Conservation (phyloP, 2,113 vertebrate species). For the Henicopernis longicauda region DNA sequence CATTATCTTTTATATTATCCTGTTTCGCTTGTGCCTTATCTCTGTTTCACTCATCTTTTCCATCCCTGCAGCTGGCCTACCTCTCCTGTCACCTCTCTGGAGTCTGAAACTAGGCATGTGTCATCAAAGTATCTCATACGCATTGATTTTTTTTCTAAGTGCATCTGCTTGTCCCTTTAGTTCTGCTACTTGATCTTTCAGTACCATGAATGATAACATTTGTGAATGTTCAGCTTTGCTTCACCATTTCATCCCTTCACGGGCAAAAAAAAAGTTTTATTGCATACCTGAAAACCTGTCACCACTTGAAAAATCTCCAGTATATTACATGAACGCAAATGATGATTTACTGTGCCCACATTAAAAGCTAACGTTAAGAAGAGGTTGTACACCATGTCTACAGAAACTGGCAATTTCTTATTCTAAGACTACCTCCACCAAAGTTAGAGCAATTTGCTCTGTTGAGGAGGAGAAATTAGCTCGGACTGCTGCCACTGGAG, state of each 20-base stretch:
- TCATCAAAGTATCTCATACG: conserved; percentile 13
- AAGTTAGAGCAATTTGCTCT: conserved; percentile 15
- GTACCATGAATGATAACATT: background rate
- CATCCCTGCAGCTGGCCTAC: background rate
- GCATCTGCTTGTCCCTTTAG: conserved; percentile 29
- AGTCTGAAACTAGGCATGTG: conserved; percentile 9
- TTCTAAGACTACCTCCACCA: background rate
- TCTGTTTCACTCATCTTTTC: conserved; percentile 41
- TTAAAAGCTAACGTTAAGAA: conserved; percentile 22
- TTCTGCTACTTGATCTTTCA: conserved; percentile 35
- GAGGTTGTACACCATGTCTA: background rate
- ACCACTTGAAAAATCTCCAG: background rate
- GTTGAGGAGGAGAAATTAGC: conserved; percentile 16
- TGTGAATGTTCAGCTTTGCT: background rate
- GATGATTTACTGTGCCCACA: background rate
- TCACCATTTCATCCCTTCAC: background rate
- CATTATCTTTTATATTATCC: conserved; percentile 26
- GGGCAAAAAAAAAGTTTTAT: background rate
- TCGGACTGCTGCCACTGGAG: background rate
- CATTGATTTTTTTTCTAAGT: conserved; percentile 31
- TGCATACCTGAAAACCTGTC: background rate
- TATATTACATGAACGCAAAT: background rate
- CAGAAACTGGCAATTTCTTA: background rate
- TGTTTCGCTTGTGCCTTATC: conserved; percentile 14
- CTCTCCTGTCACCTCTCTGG: conserved; percentile 7